Base-by-base conservation (phyloP, 2,888 invertebrate genomes). In the Nymphalis polychloros region DNA sequence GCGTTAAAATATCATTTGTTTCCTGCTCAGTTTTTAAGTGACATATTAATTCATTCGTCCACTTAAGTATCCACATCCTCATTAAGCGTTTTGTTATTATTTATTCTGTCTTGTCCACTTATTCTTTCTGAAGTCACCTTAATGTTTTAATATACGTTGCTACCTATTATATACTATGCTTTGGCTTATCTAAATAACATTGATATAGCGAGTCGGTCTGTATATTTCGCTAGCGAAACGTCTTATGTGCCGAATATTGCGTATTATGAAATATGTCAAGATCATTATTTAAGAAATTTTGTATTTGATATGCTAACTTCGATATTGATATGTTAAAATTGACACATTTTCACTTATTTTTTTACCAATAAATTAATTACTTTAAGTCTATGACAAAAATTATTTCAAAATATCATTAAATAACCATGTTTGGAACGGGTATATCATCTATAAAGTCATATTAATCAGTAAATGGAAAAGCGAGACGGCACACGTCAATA, bases 51-150 rank as follows among this genome's bases (percentile, higher is more conserved):
- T 88, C 83, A 81, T 83, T 78, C 79, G 81, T 75, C 77, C 78
- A 77, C 81, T 78, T 88, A 92, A 92, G 91, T 90, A 91, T 87
- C 75, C 77, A 88, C 90, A 89, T 92, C 92, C 92, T 92, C 88
- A 92, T 92, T 91, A 92, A 84, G 76, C 74, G 83, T 84, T 89
- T 87, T 84, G 84, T 88, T 90, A 88, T 85, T 87, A 84, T 87
- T 87, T 87, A 81, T 82, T 81, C 84, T 84, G 84, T 81, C 78
- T 72, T 73, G 72, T 65, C 79, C 79, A 83, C 84, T 87, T 83
- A 82, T 82, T 82, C n/a, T 63, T 48, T 50, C 64, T 67, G 72
- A 73, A 79, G 79, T 77, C 80, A 84, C 82, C 81, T 81, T 77
- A 75, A 79, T 78, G 81, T 85, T 86, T 85, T 83, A 88, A 85